phyloP scores from a whole-genome alignment of 2,888 invertebrate species.

The Ormyrus labotus region DNA sequence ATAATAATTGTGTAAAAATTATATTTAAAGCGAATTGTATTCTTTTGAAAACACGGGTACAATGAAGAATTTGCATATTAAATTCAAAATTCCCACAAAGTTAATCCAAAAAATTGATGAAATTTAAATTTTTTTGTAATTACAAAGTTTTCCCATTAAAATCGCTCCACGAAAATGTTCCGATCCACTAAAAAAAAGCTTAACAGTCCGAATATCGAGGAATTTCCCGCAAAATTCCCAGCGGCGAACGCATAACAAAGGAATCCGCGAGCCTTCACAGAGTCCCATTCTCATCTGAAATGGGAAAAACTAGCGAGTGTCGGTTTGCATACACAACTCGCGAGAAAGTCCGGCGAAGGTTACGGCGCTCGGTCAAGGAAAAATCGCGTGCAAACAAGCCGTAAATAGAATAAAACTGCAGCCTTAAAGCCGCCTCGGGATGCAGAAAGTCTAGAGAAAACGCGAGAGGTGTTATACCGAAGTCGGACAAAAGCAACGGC shows the following conservation, averaged over 20 bases:
- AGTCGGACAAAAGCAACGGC: neutral
- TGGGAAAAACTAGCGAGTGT: conserved; percentile 21
- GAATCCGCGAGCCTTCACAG: neutral
- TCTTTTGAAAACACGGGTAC: too few relatives aligned
- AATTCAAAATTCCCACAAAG: too few relatives aligned
- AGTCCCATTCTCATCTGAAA: neutral
- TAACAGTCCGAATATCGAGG: too few relatives aligned
- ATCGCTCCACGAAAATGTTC: too few relatives aligned
- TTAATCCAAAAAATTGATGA: too few relatives aligned
- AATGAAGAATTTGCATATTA: too few relatives aligned
- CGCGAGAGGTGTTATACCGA: conserved; percentile 1
- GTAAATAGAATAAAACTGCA: conserved; percentile 41
- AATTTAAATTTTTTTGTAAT: too few relatives aligned
- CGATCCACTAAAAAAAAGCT: too few relatives aligned
- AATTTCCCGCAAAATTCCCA: too few relatives aligned
- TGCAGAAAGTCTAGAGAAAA: conserved; percentile 40
- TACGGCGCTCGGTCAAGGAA: conserved; percentile 53
- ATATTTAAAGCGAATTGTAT: too few relatives aligned
- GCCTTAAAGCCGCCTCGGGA: neutral
- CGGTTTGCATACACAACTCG: conserved; percentile 2
- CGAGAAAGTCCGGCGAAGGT: conserved; percentile 47
- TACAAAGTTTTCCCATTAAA: too few relatives aligned
- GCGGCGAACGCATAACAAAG: neutral
- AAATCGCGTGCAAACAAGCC: conserved; percentile 51
- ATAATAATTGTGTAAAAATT: too few relatives aligned